Conservation (phyloP, 1,140 invertebrate species). For the Drosophila arizonae region DNA sequence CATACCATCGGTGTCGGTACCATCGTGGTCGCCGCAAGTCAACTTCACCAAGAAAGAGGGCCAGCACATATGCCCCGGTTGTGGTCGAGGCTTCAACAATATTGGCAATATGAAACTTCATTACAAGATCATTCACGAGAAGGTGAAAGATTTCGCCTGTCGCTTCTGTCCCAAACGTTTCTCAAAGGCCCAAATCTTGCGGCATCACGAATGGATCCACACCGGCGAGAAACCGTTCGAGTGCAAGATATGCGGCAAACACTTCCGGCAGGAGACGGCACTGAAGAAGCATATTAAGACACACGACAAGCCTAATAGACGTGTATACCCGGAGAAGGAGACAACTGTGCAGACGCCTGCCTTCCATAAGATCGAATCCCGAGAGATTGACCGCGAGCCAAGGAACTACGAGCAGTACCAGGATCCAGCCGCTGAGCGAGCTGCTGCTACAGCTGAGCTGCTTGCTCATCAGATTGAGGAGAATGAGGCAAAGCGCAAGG, state of each 20-base stretch:
- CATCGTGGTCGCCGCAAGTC: constrained; percentile 77
- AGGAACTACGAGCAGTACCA: constrained; percentile 69
- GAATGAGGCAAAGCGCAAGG: constrained; percentile 70
- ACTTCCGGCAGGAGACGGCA: constrained; percentile 78
- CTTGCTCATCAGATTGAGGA: constrained; percentile 72
- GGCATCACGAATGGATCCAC: constrained; percentile 81
- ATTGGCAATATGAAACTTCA: constrained; percentile 79
- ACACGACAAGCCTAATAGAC: constrained; percentile 66
- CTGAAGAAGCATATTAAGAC: constrained; percentile 79
- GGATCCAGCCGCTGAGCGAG: constrained; percentile 66
- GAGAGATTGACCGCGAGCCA: constrained; percentile 48
- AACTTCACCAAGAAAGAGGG: constrained; percentile 81
- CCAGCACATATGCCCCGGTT: constrained; percentile 76
- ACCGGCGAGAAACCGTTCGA: constrained; percentile 83
- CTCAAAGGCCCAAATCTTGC: constrained; percentile 79
- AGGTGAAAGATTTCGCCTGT: constrained; percentile 79
- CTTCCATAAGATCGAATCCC: constrained; percentile 58
- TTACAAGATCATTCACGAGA: constrained; percentile 81
- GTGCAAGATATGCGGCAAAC: constrained; percentile 72
- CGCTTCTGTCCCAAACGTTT: constrained; percentile 77
- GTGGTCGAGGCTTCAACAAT: constrained; percentile 78
- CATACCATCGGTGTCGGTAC: constrained; percentile 76
- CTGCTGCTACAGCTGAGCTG: constrained; percentile 69
- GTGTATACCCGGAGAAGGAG: constrained; percentile 59
- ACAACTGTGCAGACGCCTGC: constrained; percentile 49